phyloP scores from a whole-genome alignment of 2,888 invertebrate species.

The Brenthis daphne region DNA sequence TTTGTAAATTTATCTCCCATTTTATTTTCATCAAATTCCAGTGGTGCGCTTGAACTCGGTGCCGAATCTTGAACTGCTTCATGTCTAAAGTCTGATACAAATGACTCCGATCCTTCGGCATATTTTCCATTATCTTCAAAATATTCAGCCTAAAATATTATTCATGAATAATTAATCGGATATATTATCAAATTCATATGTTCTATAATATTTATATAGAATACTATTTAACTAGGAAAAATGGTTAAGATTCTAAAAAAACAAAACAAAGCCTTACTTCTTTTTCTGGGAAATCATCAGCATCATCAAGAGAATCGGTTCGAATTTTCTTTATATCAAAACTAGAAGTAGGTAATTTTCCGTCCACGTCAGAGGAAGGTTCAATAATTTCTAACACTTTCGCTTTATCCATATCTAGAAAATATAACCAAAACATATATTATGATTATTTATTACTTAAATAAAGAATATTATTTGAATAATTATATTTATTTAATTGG shows the following conservation, averaged over 20 bases:
- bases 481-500: too few relatives aligned
- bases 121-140: conserved; percentile 65
- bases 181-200: not conserved
- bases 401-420: conserved; percentile 78
- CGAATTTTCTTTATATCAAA: conserved; percentile 75
- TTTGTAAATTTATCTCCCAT: conserved; percentile 52
- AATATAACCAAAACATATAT: conserved; percentile 34
- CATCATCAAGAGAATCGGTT: conserved; percentile 78
- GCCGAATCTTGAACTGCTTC: conserved; percentile 46
- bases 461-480: not conserved
- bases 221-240: too few relatives aligned
- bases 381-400: conserved; percentile 80
- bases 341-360: conserved; percentile 63
- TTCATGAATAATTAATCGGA: conserved; percentile 7
- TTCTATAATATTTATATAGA: not conserved
- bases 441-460: not conserved
- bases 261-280: conserved; percentile 55
- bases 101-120: conserved; percentile 49
- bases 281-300: conserved; percentile 79
- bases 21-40: conserved; percentile 50
- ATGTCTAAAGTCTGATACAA: conserved; percentile 32
- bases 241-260: not conserved
- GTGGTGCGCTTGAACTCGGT: conserved; percentile 49
- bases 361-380: conserved; percentile 71
- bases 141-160: conserved; percentile 60